Percentiles rank a stretch among this genome's conserved stretches.
phyloP scores from a whole-genome alignment of 2,888 invertebrate genomes.

The Ophion costatus region DNA sequence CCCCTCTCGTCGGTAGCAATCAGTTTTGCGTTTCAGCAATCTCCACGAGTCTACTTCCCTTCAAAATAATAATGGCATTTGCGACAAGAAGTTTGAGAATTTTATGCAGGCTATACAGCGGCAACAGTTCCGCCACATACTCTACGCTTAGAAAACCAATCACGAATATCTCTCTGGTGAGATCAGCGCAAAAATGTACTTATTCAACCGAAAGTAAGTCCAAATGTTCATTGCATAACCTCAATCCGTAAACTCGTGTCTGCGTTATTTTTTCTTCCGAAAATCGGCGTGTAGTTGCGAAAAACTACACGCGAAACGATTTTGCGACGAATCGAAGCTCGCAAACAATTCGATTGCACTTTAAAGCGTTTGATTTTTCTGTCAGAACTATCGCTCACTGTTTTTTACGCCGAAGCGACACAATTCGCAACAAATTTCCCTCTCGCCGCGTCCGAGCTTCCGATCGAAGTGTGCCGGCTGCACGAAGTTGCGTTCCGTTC shows the following conservation, averaged over 20 bases:
- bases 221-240: conserved; percentile 71
- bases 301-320: conserved; percentile 11
- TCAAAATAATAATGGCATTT: conserved; percentile 76
- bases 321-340: background rate
- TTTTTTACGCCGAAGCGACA: background rate
- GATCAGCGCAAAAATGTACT: conserved; percentile 70
- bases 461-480: background rate
- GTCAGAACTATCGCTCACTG: conserved; percentile 18
- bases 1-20: no score
- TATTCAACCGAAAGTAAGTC: conserved; percentile 75
- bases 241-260: conserved; percentile 51
- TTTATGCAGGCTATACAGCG: conserved; percentile 77
- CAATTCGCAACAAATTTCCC: background rate
- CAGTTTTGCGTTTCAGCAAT: no score
- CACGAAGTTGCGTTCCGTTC: background rate
- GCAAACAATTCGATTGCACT: background rate
- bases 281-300: conserved; percentile 13
- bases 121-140: conserved; percentile 68
- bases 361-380: conserved; percentile 20
- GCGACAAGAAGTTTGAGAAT: conserved; percentile 74
- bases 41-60: conserved; percentile 28
- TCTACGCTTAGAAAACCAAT: conserved; percentile 71
- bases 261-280: background rate
- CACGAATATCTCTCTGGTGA: conserved; percentile 69
- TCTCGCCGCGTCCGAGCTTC: background rate